A percentile compares a stretch with the other conserved stretches of the same genome.
These are phyloP conservation scores for Albula glossodonta DNA, from an alignment of 2,113 vertebrate genomes.

Conservation along the genomic window DNA sequence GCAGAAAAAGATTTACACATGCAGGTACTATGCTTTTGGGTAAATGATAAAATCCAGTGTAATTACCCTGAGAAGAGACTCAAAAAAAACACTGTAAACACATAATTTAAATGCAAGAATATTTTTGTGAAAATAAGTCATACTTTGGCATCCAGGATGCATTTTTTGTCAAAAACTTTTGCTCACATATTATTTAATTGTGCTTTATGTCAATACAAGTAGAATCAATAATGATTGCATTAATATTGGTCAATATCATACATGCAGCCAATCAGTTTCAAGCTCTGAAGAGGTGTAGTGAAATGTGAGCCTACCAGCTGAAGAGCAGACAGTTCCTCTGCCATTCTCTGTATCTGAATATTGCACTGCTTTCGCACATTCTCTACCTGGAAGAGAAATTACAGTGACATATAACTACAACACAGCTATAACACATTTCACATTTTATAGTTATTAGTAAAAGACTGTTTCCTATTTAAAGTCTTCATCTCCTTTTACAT, in stretches of 20 bases:
- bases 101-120: background rate
- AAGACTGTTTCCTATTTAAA: background rate
- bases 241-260: no score
- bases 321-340: conserved; percentile 82
- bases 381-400: conserved; percentile 73
- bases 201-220: no score
- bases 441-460: background rate
- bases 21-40: background rate
- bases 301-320: conserved; percentile 78
- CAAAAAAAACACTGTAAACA: background rate
- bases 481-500: background rate
- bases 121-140: no score
- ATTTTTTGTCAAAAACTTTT: no score
- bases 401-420: background rate
- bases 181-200: no score
- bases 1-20: background rate
- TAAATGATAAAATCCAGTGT: background rate
- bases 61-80: background rate
- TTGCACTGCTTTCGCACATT: conserved; percentile 81
- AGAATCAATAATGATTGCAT: no score
- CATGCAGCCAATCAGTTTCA: background rate
- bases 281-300: background rate
- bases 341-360: conserved; percentile 78
- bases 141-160: no score
- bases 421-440: background rate